Base-by-base conservation (phyloP, 92 coral and sea anemone genomes). In the Ricordea florida region DNA sequence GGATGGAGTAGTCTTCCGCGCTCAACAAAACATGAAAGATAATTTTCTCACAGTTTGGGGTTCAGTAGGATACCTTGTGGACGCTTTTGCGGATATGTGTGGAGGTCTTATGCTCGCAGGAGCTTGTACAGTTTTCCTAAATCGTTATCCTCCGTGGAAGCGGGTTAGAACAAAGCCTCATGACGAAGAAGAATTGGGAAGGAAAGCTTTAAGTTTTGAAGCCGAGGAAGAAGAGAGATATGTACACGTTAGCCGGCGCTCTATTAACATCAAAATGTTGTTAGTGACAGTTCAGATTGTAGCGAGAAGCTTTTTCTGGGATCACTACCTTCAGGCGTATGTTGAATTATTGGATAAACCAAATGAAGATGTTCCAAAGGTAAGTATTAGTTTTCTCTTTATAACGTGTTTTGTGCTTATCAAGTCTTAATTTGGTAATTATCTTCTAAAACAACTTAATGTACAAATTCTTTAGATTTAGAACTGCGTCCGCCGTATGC, bases 31-130 rank as follows among this genome's bases (percentile, higher is more conserved):
- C 36, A 74, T 91, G 83, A 85, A 73, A 28, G 61, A 82, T 40
- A 72, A 89, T 4, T 93, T 86, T 43, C 75, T 81, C 29, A 86
- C 94, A 0, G 98, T 91, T 16, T 93, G 96, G 92, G 98, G 98
- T 0, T 78, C 98, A 0, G 73, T 89, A 63, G 98, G 98, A 3
- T 93, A 93, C 50, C 49, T 93, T 21, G 60, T 93, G 8, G 98
- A 93, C 32, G 98, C 98, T 9, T 81, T 85, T 37, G 87, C 96
- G 0, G 98, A 93, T 33, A 66, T 91, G 65, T 74, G 86, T 32
- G 98, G 98, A 1, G 94, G 96, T 36, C 61, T 93, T 51, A 52
- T 93, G 15, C 70, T 86, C 6, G 87, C 92, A 3, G 22, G 66
- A 2, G 90, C 93, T 1, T 93, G 96, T 70, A 72, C 89, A 1